A percentile compares a stretch with the other conserved stretches of the same genome.
Conservation (phyloP, 2,113 vertebrate genomes). For the Monopterus albus region DNA sequence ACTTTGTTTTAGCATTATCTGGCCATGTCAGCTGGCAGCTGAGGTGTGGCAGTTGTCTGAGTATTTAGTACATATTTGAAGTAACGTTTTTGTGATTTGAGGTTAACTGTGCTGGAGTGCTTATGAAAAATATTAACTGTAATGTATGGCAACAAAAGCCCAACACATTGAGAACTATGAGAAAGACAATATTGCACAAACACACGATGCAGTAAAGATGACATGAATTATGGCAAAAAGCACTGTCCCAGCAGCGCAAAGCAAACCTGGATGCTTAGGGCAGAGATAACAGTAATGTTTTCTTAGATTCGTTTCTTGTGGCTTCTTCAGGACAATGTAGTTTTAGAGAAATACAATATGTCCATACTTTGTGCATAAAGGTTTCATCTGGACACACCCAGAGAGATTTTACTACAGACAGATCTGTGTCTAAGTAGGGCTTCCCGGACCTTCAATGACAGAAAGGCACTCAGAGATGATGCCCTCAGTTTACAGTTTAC, state of each 20-base stretch:
- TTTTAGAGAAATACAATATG: slow-evolving; percentile 44
- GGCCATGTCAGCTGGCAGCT: slow-evolving; percentile 34
- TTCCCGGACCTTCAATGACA: slow-evolving; percentile 50
- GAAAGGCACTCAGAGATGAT: slow-evolving; percentile 19
- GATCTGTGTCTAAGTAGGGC: slow-evolving; percentile 50
- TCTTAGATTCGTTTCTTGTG: neutral
- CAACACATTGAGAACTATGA: slow-evolving; percentile 57
- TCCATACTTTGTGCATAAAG: slow-evolving; percentile 19
- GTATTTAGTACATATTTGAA: slow-evolving; percentile 48
- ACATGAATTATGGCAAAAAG: slow-evolving; percentile 44
- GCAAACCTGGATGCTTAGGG: slow-evolving; percentile 25
- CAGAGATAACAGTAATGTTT: neutral
- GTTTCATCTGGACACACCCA: slow-evolving; percentile 20
- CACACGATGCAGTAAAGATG: slow-evolving; percentile 57
- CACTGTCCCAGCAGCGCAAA: slow-evolving; percentile 81
- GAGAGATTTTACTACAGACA: slow-evolving; percentile 33
- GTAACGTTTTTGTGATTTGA: slow-evolving; percentile 25
- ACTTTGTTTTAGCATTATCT: slow-evolving; percentile 75
- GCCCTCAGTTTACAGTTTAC: neutral
- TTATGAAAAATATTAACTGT: slow-evolving; percentile 48
- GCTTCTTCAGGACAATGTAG: slow-evolving; percentile 5
- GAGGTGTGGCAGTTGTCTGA: slow-evolving; percentile 31
- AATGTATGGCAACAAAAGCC: slow-evolving; percentile 47
- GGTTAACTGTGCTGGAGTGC: slow-evolving; percentile 65
- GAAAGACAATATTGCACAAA: slow-evolving; percentile 83